phyloP scores from a whole-genome alignment of 2,888 invertebrate genomes.

The Drosophila imparisetae region DNA sequence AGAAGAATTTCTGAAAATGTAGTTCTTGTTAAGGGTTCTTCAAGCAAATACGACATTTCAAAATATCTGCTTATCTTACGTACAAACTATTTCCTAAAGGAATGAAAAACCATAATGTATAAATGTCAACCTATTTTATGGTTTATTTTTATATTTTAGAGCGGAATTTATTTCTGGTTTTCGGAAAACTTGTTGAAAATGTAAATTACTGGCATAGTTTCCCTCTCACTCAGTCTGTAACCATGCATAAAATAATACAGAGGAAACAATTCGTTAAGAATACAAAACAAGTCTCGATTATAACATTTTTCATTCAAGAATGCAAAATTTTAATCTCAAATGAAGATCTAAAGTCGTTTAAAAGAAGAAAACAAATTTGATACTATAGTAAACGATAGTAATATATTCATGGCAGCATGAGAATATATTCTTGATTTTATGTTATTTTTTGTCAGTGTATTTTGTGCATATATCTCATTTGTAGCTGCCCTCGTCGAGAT shows the following conservation, averaged over 20 bases:
- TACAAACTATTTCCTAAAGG: neutral
- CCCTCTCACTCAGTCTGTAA: neutral
- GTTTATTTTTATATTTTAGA: neutral
- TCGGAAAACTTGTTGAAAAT: neutral
- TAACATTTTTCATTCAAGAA: neutral
- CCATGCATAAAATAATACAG: neutral
- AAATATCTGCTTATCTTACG: neutral
- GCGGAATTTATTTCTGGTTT: neutral
- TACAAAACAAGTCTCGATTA: neutral
- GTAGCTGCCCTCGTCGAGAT: constrained; percentile 34
- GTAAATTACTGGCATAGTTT: neutral
- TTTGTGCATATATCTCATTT: neutral
- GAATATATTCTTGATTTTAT: neutral
- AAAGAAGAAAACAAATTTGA: neutral
- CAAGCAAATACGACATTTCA: neutral
- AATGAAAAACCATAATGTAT: neutral
- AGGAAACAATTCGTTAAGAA: neutral
- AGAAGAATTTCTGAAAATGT: neutral
- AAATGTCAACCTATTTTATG: neutral
- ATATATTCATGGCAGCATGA: neutral
- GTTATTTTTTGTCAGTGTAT: neutral
- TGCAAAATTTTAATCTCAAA: neutral
- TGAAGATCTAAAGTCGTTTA: neutral
- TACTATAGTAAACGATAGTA: neutral
- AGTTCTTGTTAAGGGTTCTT: neutral